These are phyloP conservation scores for Philereme transversata DNA, from an alignment of 2,888 invertebrate genomes.

Conservation along the genomic window DNA sequence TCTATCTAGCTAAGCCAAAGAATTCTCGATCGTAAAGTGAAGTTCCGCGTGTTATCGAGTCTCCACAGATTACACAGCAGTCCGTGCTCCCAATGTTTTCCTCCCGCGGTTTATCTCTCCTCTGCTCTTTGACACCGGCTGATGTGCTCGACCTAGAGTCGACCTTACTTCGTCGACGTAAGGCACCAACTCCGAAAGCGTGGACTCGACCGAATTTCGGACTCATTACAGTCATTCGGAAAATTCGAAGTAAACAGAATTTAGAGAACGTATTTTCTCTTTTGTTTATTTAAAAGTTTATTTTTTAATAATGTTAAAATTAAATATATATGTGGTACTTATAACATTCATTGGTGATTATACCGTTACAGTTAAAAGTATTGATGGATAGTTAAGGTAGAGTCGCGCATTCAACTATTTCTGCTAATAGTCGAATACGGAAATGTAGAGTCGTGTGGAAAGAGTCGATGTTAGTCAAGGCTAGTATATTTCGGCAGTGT, in stretches of 20 bases:
- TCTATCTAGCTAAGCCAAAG: constrained; percentile 3
- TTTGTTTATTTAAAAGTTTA: constrained; percentile 13
- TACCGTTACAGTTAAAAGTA: background rate
- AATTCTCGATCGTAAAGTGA: constrained; percentile 32
- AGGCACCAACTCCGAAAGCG: constrained; percentile 48
- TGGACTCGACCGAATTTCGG: constrained; percentile 57
- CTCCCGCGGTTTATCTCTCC: constrained; percentile 72
- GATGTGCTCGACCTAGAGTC: constrained; percentile 62
- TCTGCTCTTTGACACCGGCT: constrained; percentile 77
- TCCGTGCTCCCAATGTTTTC: constrained; percentile 64
- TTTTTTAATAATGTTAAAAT: background rate
- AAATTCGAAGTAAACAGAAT: constrained; percentile 71
- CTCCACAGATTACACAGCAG: constrained; percentile 30
- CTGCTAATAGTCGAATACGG: constrained; percentile 51
- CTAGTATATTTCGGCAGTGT: constrained; percentile 67
- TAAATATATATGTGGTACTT: background rate
- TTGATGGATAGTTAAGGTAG: constrained; percentile 25
- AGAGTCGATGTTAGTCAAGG: constrained; percentile 68
- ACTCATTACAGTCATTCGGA: constrained; percentile 74
- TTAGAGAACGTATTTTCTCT: constrained; percentile 50
- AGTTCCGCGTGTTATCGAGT: constrained; percentile 54
- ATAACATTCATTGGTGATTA: too few relatives aligned
- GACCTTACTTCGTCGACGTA: constrained; percentile 56
- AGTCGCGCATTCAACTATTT: constrained; percentile 27
- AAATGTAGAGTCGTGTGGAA: constrained; percentile 57